Percentiles rank a stretch among this genome's conserved stretches.
phyloP scores from a whole-genome alignment of 2,888 invertebrate species.

The Teinopalpus imperialis region DNA sequence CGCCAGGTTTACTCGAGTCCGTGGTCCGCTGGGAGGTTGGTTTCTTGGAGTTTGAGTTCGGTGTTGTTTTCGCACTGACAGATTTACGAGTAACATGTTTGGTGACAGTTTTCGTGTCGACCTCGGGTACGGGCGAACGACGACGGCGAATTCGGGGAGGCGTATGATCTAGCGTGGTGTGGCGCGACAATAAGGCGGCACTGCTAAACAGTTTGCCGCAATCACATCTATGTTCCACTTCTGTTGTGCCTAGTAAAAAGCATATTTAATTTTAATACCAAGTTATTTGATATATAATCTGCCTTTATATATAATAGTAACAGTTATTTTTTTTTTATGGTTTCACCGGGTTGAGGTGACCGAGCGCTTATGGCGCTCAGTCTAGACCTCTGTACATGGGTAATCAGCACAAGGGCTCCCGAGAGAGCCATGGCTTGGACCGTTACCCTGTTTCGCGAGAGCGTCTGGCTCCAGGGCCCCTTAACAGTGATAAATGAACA shows the following conservation, averaged over 20 bases:
- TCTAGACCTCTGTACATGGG: no score
- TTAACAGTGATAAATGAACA: no score
- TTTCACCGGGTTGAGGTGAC: no score
- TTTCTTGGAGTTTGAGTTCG: slow-evolving; percentile 28
- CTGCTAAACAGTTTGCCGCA: slow-evolving; percentile 73
- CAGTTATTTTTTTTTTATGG: no score
- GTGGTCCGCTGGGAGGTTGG: background rate
- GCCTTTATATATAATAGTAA: no score
- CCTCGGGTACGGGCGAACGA: slow-evolving; percentile 52
- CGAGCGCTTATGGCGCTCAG: no score
- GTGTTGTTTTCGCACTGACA: slow-evolving; percentile 36
- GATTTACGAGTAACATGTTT: slow-evolving; percentile 31
- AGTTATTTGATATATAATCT: no score
- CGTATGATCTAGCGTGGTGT: slow-evolving; percentile 73
- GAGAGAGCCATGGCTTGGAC: no score
- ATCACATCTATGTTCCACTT: slow-evolving; percentile 74
- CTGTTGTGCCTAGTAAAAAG: slow-evolving; percentile 45
- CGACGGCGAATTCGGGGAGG: slow-evolving; percentile 72
- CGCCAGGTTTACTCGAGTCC: slow-evolving; percentile 25
- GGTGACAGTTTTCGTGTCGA: slow-evolving; percentile 4
- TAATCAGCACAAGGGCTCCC: no score
- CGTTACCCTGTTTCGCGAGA: no score
- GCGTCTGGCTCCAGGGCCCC: no score
- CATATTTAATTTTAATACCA: background rate
- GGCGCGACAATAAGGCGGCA: slow-evolving; percentile 65